Base-by-base conservation (phyloP, 2,797 vertebrate genomes). In the Cichlasoma orientale region DNA sequence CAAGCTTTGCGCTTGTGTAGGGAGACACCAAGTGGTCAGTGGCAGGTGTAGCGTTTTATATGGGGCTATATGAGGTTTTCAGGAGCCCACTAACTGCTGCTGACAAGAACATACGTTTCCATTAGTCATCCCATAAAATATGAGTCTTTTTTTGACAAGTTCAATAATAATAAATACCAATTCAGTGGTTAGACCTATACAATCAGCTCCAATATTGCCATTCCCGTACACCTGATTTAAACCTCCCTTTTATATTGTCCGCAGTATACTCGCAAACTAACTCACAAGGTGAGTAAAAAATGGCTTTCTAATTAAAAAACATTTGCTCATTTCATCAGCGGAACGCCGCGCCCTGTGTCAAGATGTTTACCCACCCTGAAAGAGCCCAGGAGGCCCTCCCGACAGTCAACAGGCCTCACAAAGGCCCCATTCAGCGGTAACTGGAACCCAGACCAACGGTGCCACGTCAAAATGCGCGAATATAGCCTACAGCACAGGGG, bases 1-100 rank as follows among this genome's bases (percentile, higher is more conserved):
- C 3, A 4, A 47, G 55, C 55, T 41, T 91, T 94, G 84, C 63
- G 82, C 52, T 89, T 92, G 94, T 90, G 89, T 89, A 78, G 90
- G 82, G 91, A 89, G 94, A 91, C 94, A 92, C 89, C 94, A 91
- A 89, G 90, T 90, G 94, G 91, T 56, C 56, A 66, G 5, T 3
- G 41, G 23, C 6, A 2, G 0, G n/a, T 25, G 36, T 72, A 63
- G 52, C 27, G 29, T 53, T 12, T 75, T 3, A 10, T 5, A 19
- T n/a, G 4, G 23, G 10, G 19, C n/a, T 18, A 31, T 29, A 11
- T 8, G 53, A 4, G 19, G 18, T 68, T 52, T 52, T 68, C 25
- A 52, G 63, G 25, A 27, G 18, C 44, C 25, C n/a, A 52, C 19
- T 11, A 52, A 52, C 11, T n/a, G 44, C 25, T 68, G 18, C 25